Evolutionary conservation across 2,888 invertebrate genomes (phyloP).

Genomic region (Catocala fraxini): DNA sequence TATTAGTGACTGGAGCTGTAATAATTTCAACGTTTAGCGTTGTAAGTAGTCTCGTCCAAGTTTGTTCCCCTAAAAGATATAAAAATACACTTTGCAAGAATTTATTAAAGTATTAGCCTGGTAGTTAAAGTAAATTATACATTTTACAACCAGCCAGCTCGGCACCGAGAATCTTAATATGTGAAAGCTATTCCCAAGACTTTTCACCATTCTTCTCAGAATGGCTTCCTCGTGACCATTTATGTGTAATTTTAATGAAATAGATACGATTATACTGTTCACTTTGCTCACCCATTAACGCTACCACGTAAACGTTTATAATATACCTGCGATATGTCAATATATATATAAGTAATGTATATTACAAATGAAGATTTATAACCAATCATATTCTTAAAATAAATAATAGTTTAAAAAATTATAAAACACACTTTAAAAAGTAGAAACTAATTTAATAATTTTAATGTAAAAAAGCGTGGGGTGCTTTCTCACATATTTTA

Average conservation of each 20-base stretch:
- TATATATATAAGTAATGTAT: not conserved
- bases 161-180: constrained; percentile 1
- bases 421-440: no score
- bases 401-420: no score
- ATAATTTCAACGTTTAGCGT: no score
- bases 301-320: not conserved
- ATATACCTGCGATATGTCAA: not conserved
- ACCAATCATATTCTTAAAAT: no score
- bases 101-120: not conserved
- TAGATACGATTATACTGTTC: constrained; percentile 22
- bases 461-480: no score
- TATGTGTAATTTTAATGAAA: constrained; percentile 23
- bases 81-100: no score
- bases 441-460: no score
- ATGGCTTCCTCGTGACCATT: constrained; percentile 18
- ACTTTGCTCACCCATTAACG: constrained; percentile 22
- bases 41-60: no score
- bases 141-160: constrained; percentile 2
- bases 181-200: constrained; percentile 1
- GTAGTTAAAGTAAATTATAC: constrained; percentile 4
- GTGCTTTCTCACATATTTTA: no score
- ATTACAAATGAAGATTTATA: no score
- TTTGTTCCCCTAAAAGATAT: no score
- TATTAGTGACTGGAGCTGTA: no score
- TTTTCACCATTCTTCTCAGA: constrained; percentile 13